These are phyloP conservation scores for Sesia apiformis DNA, from an alignment of 2,888 invertebrate species.

Conservation along the genomic window DNA sequence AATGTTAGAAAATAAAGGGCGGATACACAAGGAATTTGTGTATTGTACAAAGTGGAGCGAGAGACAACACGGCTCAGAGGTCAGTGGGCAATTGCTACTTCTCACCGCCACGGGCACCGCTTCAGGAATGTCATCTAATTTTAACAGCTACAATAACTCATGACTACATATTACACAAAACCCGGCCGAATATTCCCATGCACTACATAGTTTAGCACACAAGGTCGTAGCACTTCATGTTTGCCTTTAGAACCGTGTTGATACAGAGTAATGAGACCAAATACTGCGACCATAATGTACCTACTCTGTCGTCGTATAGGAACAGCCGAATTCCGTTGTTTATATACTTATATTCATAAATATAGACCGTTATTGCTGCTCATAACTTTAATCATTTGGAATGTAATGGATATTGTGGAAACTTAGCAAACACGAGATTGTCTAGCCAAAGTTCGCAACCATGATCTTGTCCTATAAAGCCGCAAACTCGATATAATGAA, in stretches of 20 bases:
- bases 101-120: neutral
- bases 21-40: too few relatives aligned
- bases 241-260: neutral
- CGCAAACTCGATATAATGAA: neutral
- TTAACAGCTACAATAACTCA: slow-evolving; percentile 14
- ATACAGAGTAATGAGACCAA: too few relatives aligned
- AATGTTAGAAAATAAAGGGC: too few relatives aligned
- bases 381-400: neutral
- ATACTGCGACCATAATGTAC: too few relatives aligned
- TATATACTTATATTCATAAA: too few relatives aligned
- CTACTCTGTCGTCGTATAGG: too few relatives aligned
- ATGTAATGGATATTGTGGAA: neutral
- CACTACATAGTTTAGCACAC: slow-evolving; percentile 26
- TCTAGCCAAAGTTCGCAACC: neutral
- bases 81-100: neutral
- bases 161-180: slow-evolving; percentile 24
- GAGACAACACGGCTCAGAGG: neutral
- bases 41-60: too few relatives aligned
- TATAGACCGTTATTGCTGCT: neutral
- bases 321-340: too few relatives aligned
- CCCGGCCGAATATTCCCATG: slow-evolving; percentile 32
- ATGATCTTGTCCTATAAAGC: neutral
- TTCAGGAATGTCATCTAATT: slow-evolving; percentile 14
- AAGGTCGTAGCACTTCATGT: slow-evolving; percentile 1
- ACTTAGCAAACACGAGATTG: neutral